phyloP scores from a whole-genome alignment of 2,113 vertebrate genomes.

The Ancistrus triradiatus region DNA sequence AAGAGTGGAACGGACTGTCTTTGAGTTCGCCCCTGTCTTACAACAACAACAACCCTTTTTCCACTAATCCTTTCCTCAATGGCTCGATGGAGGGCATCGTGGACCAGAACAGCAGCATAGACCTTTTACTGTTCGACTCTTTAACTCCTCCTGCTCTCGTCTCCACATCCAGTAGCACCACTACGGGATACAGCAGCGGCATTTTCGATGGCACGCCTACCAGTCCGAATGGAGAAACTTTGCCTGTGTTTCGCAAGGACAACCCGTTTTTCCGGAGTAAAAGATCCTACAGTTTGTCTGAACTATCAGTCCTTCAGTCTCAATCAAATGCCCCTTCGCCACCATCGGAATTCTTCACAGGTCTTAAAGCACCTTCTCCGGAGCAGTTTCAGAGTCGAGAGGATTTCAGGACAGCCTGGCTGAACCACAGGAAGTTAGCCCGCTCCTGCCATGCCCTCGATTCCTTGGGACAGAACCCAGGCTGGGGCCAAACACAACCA shows the following conservation, averaged over 20 bases:
- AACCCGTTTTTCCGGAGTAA: constrained; percentile 92
- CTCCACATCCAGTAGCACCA: constrained; percentile 32
- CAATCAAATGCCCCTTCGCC: constrained; percentile 68
- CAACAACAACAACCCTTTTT: constrained; percentile 75
- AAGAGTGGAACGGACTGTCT: constrained; percentile 70
- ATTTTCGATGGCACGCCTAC: constrained; percentile 65
- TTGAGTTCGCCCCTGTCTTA: constrained; percentile 59
- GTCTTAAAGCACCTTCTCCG: constrained; percentile 84
- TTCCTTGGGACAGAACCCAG: constrained; percentile 87
- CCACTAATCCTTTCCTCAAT: constrained; percentile 79
- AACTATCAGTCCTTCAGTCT: constrained; percentile 86
- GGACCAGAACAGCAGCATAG: constrained; percentile 61
- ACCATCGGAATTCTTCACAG: constrained; percentile 74
- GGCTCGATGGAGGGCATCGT: constrained; percentile 48
- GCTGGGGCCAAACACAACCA: constrained; percentile 96
- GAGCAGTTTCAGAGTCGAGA: constrained; percentile 95
- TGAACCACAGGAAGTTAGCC: constrained; percentile 91
- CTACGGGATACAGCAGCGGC: constrained; percentile 63
- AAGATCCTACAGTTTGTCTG: constrained; percentile 91
- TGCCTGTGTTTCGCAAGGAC: constrained; percentile 67
- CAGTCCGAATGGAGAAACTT: constrained; percentile 52
- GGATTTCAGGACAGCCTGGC: constrained; percentile 91
- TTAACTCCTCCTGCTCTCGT: constrained; percentile 54
- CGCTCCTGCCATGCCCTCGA: constrained; percentile 93
- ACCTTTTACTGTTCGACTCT: constrained; percentile 80